phyloP scores from a whole-genome alignment of 1,140 invertebrate genomes.

The Temnothorax longispinosus region DNA sequence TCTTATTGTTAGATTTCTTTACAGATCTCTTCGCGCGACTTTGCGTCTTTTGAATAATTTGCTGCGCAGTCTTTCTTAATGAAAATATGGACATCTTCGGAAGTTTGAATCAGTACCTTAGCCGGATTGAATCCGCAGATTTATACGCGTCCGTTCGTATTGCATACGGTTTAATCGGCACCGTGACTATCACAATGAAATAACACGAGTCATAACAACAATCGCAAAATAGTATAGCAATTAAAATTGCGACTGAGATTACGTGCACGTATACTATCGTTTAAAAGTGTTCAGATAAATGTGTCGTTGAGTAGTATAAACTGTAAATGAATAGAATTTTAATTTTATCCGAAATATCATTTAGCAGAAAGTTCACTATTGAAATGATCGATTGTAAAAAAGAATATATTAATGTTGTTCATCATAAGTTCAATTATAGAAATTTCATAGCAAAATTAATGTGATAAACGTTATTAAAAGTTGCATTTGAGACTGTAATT shows the following conservation, averaged over 20 bases:
- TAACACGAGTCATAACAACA: conserved; percentile 31
- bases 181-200: conserved; percentile 21
- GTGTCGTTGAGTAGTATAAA: too few relatives aligned
- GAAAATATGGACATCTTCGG: not conserved
- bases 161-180: not conserved
- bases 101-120: not conserved
- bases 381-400: not conserved
- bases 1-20: not conserved
- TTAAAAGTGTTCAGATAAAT: not conserved
- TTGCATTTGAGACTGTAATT: not conserved
- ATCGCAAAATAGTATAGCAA: not conserved
- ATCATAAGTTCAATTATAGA: not conserved
- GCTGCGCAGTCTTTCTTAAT: not conserved
- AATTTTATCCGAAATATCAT: not conserved
- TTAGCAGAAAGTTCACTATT: not conserved
- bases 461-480: not conserved
- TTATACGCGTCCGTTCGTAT: not conserved
- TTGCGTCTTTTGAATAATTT: not conserved
- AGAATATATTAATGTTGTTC: not conserved
- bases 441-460: not conserved
- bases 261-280: not conserved
- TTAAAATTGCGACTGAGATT: not conserved
- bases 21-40: not conserved
- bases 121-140: not conserved
- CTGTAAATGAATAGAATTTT: not conserved